These are phyloP conservation scores for Macrotis lagotis DNA, from an alignment of 2,113 vertebrate genomes.

Conservation along the genomic window DNA sequence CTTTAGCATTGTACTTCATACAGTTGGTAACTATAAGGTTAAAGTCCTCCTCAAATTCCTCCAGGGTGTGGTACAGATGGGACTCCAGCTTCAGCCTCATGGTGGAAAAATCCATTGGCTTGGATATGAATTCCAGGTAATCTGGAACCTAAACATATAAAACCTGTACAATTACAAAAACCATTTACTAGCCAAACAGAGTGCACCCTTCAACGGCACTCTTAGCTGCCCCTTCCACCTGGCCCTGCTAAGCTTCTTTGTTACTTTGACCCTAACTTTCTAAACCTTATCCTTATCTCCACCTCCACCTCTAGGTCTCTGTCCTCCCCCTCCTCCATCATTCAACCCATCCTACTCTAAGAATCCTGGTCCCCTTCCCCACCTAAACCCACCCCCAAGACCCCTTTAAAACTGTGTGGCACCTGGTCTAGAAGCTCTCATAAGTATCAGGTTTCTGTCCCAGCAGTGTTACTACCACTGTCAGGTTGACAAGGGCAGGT, in stretches of 20 bases:
- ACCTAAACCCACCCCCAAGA: neutral
- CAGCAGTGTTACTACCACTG: neutral
- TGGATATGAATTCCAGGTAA: slow-evolving; percentile 97
- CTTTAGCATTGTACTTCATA: slow-evolving; percentile 97
- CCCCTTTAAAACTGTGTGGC: neutral
- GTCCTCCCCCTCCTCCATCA: neutral
- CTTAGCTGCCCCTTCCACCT: slow-evolving; percentile 58
- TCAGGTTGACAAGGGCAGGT: neutral
- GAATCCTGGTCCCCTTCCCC: neutral
- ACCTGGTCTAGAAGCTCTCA: neutral
- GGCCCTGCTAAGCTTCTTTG: neutral
- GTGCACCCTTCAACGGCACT: slow-evolving; percentile 80
- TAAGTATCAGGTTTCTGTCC: neutral
- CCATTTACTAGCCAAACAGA: slow-evolving; percentile 88
- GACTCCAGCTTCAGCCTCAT: slow-evolving; percentile 95
- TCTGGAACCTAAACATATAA: slow-evolving; percentile 96
- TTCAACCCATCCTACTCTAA: slow-evolving; percentile 6
- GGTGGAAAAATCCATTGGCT: slow-evolving; percentile 99
- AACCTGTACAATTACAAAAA: slow-evolving; percentile 91
- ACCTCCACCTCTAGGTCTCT: too few relatives aligned
- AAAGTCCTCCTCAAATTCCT: slow-evolving; percentile 97
- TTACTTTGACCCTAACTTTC: neutral
- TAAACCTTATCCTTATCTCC: neutral
- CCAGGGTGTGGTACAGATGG: slow-evolving; percentile 92
- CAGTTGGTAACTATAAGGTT: slow-evolving; percentile 99